Conservation (phyloP, 2,797 vertebrate species). For the Hirundo rustica region DNA sequence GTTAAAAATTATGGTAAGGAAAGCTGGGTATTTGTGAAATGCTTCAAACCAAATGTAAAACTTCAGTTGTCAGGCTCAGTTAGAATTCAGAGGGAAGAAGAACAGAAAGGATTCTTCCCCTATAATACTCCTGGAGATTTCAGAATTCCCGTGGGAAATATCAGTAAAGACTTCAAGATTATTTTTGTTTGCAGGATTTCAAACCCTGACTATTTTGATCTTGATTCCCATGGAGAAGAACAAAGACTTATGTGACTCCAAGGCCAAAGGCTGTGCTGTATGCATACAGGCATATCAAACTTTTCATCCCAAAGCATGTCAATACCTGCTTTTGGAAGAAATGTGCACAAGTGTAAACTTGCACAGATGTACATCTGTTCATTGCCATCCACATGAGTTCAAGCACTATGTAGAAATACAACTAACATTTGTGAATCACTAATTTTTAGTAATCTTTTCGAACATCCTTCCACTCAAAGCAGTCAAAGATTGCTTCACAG, state of each 20-base stretch:
- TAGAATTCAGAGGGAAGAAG: neutral
- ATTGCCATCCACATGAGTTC: neutral
- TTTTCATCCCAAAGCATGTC: neutral
- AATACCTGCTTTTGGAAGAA: neutral
- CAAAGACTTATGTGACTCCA: neutral
- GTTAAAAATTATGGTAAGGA: neutral
- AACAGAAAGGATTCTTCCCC: neutral
- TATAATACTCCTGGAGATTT: neutral
- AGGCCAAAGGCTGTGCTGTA: neutral
- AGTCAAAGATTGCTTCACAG: neutral
- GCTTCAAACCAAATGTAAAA: neutral
- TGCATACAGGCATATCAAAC: fast-evolving
- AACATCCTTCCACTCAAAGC: neutral
- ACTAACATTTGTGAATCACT: neutral
- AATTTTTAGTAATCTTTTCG: neutral
- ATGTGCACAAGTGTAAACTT: neutral
- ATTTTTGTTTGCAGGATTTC: neutral
- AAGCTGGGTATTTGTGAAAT: neutral
- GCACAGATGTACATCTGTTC: neutral
- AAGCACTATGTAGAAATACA: neutral
- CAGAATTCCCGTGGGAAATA: neutral
- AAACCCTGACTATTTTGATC: neutral
- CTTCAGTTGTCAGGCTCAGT: neutral
- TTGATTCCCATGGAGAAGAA: neutral
- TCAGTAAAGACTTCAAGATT: neutral